Percentiles rank a stretch among this genome's conserved stretches.
Evolutionary conservation across 2,888 invertebrate genomes (phyloP).

Genomic region (Prenolepis imparis): DNA sequence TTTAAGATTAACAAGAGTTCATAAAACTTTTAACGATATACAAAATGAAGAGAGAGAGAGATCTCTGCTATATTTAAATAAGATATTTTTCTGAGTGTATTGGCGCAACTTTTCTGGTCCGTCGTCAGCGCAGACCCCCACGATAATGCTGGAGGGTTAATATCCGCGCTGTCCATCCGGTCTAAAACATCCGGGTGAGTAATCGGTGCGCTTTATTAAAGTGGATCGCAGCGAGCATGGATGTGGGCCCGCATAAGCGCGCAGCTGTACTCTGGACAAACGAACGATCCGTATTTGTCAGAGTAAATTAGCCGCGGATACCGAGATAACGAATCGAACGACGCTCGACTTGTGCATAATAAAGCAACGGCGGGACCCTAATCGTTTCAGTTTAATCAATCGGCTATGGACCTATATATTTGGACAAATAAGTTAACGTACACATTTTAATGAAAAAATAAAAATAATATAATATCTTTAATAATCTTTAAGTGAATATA

Average conservation of each 20-base stretch:
- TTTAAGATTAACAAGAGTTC: neutral
- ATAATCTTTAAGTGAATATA: neutral
- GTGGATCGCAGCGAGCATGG: slow-evolving; percentile 66
- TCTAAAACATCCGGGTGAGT: slow-evolving; percentile 62
- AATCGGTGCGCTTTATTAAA: slow-evolving; percentile 70
- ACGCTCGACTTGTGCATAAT: slow-evolving; percentile 49
- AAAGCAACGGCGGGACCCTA: slow-evolving; percentile 37
- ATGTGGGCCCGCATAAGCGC: slow-evolving; percentile 49
- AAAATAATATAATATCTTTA: neutral
- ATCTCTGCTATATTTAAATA: neutral
- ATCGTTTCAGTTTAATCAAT: slow-evolving; percentile 33
- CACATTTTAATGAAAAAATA: neutral
- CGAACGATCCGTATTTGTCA: slow-evolving; percentile 74
- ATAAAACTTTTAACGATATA: neutral
- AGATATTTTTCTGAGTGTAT: slow-evolving; percentile 3
- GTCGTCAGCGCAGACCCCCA: slow-evolving; percentile 32
- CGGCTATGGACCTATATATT: neutral
- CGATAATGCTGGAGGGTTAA: slow-evolving; percentile 49
- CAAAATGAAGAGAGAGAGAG: neutral
- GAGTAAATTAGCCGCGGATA: slow-evolving; percentile 73
- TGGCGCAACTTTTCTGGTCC: slow-evolving; percentile 8
- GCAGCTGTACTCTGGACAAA: slow-evolving; percentile 60
- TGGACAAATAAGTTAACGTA: slow-evolving; percentile 20
- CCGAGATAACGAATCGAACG: slow-evolving; percentile 66
- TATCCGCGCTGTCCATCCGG: slow-evolving; percentile 48